phyloP scores from a whole-genome alignment of 2,797 vertebrate genomes.

The Gymnopithys bicolor region DNA sequence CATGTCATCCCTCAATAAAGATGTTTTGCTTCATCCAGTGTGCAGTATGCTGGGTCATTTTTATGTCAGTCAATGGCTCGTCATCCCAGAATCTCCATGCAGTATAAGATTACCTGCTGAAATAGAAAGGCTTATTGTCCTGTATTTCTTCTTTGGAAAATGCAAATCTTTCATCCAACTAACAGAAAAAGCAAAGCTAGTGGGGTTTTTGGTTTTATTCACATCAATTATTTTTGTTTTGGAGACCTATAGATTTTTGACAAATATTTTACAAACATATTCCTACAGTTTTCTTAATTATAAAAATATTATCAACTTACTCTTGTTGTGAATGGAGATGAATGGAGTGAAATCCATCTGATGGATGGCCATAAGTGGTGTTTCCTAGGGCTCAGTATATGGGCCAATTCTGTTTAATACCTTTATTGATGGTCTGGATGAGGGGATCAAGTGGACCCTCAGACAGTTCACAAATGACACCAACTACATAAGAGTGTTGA shows the following conservation, averaged over 20 bases:
- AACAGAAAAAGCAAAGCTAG: fast-evolving
- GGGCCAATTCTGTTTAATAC: neutral
- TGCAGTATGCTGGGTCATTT: too few species aligned
- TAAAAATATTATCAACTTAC: neutral
- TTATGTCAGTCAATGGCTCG: too few species aligned
- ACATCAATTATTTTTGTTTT: neutral
- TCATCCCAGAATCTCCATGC: neutral
- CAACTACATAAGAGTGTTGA: neutral
- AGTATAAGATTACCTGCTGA: neutral
- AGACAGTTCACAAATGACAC: neutral
- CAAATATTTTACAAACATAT: neutral
- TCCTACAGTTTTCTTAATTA: neutral
- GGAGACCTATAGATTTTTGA: neutral
- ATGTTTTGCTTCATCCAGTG: too few species aligned
- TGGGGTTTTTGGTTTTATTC: neutral
- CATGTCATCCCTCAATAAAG: too few species aligned
- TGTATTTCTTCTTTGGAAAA: neutral
- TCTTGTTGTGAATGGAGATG: neutral
- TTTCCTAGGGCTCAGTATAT: neutral
- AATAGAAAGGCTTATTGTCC: neutral
- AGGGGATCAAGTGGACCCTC: neutral
- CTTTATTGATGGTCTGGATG: neutral
- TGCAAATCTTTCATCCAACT: neutral
- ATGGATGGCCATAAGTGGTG: neutral
- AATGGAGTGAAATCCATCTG: neutral